These are phyloP conservation scores for Eupithecia centaureata DNA, from an alignment of 2,888 invertebrate species.

Conservation along the genomic window DNA sequence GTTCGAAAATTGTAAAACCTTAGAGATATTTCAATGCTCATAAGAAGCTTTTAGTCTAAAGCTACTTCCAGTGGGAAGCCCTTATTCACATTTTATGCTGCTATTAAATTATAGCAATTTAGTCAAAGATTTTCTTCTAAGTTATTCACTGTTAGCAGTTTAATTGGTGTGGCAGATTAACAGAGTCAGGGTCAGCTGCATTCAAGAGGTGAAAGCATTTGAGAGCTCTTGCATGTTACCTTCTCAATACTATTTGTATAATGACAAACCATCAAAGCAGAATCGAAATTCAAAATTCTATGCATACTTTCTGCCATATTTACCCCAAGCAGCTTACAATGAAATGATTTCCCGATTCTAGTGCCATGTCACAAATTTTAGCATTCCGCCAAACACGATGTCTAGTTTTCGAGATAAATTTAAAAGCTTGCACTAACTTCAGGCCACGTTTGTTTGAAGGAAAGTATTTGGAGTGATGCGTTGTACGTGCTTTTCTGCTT, in stretches of 20 bases:
- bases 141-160: background rate
- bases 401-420: conserved; percentile 70
- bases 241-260: too few relatives aligned
- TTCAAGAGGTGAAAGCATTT: too few relatives aligned
- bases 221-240: too few relatives aligned
- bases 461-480: conserved; percentile 50
- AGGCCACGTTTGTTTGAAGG: conserved; percentile 62
- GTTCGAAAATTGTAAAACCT: conserved; percentile 13
- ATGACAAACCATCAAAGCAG: background rate
- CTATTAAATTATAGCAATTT: too few relatives aligned
- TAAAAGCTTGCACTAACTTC: conserved; percentile 60
- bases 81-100: too few relatives aligned
- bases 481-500: conserved; percentile 55
- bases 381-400: conserved; percentile 61
- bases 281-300: background rate
- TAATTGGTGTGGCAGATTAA: too few relatives aligned
- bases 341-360: background rate
- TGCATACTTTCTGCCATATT: background rate
- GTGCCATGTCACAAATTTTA: conserved; percentile 43
- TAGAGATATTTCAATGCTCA: background rate
- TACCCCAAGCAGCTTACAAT: background rate
- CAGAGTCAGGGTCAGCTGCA: too few relatives aligned
- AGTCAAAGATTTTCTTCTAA: background rate
- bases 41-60: background rate
- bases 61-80: background rate